phyloP scores from a whole-genome alignment of 2,797 vertebrate genomes.

The Oryzias sinensis region DNA sequence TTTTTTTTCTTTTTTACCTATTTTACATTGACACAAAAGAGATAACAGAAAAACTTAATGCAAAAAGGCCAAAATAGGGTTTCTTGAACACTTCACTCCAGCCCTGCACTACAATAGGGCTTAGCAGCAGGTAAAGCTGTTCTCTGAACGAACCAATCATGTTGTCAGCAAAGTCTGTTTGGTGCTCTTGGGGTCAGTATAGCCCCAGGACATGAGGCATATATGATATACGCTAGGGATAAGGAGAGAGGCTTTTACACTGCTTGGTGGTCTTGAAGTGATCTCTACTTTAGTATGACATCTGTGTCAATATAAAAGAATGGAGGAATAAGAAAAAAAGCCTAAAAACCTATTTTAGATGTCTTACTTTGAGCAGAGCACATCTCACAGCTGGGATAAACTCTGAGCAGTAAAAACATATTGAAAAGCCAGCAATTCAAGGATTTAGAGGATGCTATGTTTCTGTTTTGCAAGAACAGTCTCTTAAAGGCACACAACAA shows the following conservation, averaged over 20 bases:
- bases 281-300: conserved; percentile 43
- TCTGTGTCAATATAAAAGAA: conserved; percentile 24
- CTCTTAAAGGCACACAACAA: no score
- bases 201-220: conserved; percentile 63
- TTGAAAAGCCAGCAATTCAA: conserved; percentile 20
- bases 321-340: conserved; percentile 4
- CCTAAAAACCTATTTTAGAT: conserved; percentile 16
- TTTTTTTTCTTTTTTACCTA: background rate
- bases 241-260: conserved; percentile 43
- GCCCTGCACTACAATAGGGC: conserved; percentile 48
- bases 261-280: conserved; percentile 60
- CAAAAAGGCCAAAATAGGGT: no score
- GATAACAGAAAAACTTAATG: conserved; percentile 8
- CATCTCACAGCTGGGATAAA: background rate
- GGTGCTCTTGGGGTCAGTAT: conserved; percentile 63
- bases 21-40: conserved; percentile 3
- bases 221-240: conserved; percentile 54
- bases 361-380: background rate
- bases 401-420: background rate
- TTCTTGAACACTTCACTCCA: conserved; percentile 32
- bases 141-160: conserved; percentile 74
- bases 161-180: conserved; percentile 51
- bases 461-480: no score
- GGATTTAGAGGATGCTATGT: no score
- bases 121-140: conserved; percentile 65